Evolutionary conservation across 2,113 vertebrate species (phyloP).

Genomic region (Isichthys henryi): DNA sequence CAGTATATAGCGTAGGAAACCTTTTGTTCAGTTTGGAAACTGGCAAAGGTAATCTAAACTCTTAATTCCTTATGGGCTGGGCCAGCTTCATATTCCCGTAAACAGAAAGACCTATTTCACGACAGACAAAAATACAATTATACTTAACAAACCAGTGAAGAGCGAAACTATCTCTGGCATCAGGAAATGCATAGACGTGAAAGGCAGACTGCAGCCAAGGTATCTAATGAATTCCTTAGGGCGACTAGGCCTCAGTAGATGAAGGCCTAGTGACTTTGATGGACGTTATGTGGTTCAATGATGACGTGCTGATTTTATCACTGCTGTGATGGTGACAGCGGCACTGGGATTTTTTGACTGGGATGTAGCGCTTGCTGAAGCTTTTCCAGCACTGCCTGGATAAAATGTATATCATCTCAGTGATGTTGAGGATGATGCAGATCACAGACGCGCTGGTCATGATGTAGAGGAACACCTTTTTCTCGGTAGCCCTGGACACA

Average conservation of each 20-base stretch:
- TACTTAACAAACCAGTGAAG: not conserved
- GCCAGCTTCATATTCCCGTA: not conserved
- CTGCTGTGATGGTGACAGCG: not conserved
- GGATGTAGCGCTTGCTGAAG: constrained; percentile 47
- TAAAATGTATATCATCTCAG: constrained; percentile 70
- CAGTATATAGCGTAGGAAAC: not conserved
- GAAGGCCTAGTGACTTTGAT: constrained; percentile 15
- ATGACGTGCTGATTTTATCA: not conserved
- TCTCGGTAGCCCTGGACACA: constrained; percentile 73
- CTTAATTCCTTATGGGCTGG: not conserved
- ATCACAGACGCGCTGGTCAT: constrained; percentile 69
- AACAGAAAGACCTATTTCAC: not conserved
- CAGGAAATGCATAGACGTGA: not conserved
- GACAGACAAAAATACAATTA: not conserved
- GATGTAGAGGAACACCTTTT: constrained; percentile 75
- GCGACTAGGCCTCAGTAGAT: not conserved
- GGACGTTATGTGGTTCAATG: not conserved
- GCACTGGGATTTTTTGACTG: not conserved
- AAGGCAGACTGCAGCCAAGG: not conserved
- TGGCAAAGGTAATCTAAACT: not conserved
- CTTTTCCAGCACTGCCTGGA: constrained; percentile 61
- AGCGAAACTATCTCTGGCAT: not conserved
- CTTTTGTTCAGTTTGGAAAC: not conserved
- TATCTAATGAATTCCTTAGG: not conserved
- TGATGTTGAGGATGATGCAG: constrained; percentile 67